Base-by-base conservation (phyloP, 2,113 vertebrate genomes). In the Pteruthius melanotis region DNA sequence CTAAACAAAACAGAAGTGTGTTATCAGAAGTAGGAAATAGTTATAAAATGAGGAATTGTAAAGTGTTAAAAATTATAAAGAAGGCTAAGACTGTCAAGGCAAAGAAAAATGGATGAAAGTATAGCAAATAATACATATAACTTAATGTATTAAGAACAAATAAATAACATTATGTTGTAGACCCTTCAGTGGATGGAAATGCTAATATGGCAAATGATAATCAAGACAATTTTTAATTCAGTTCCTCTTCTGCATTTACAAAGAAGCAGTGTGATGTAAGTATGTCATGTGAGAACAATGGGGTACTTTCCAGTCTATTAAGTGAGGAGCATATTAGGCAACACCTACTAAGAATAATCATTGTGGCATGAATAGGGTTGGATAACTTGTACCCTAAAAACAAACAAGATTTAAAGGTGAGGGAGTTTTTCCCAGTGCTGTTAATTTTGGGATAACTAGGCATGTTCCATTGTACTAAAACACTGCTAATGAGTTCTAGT, bases 211-310 rank as follows among this genome's bases (percentile, higher is more conserved):
- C 21, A 88, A 70, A 54, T 80, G 11, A 39, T 33, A 49, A 52
- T 61, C 26, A 56, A 37, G 23, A 13, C 7, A 31, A 2, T 35
- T 75, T 88, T 75, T 27, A 66, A 49, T 89, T 82, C 28, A 77
- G 31, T 87, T 94, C 65, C 65, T 89, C 35, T 94, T 97, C 78
- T 91, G 70, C 39, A 44, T 91, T 94, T 85, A 79, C 40, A 69
- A 82, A 85, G 37, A 87, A 91, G 18, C 9, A 57, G 35, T 0
- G 0, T 76, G 50, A 74, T 85, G 33, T 83, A 68, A 79, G 92
- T 30, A 7, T 68, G 79, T 75, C 52, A 65, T 82, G 53, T 61
- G 71, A 91, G 54, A 85, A 77, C 63, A 82, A 16, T 39, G 22
- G 30, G 50, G 66, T 95, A 54, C 81, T 93, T 96, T 76, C 83